phyloP scores from a whole-genome alignment of 2,113 vertebrate genomes.

The Etia nguti region DNA sequence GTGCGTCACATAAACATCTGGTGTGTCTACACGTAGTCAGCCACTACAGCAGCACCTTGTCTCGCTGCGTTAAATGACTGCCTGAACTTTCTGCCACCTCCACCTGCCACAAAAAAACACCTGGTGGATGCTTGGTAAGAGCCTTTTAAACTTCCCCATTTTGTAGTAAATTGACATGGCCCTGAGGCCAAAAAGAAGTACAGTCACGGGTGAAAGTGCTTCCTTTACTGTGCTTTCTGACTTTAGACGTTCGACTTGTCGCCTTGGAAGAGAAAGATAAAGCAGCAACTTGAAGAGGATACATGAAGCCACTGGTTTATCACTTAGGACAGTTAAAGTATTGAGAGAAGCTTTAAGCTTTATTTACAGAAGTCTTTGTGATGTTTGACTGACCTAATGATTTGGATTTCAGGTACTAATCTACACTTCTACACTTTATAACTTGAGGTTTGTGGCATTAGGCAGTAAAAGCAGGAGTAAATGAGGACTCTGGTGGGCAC shows the following conservation, averaged over 20 bases:
- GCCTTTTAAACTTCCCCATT: constrained; percentile 3
- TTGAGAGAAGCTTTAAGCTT: neutral
- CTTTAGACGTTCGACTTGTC: neutral
- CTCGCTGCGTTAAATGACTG: neutral
- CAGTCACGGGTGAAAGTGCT: neutral
- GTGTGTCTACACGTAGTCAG: neutral
- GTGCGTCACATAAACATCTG: neutral
- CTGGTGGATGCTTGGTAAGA: constrained; percentile 28
- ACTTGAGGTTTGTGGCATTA: neutral
- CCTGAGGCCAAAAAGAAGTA: neutral
- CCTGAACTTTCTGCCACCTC: constrained; percentile 38
- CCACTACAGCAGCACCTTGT: neutral
- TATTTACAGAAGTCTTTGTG: neutral
- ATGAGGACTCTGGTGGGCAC: neutral
- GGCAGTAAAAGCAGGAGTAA: neutral
- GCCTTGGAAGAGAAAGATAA: neutral
- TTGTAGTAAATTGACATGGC: constrained; percentile 24
- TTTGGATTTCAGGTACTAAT: neutral
- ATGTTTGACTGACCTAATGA: neutral
- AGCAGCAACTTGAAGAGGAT: neutral
- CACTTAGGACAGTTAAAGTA: neutral
- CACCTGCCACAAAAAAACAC: constrained; percentile 64
- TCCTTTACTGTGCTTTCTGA: neutral
- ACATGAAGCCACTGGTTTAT: neutral
- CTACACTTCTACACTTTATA: neutral